Conservation (phyloP, 2,797 vertebrate genomes). For the Danio tinwini region DNA sequence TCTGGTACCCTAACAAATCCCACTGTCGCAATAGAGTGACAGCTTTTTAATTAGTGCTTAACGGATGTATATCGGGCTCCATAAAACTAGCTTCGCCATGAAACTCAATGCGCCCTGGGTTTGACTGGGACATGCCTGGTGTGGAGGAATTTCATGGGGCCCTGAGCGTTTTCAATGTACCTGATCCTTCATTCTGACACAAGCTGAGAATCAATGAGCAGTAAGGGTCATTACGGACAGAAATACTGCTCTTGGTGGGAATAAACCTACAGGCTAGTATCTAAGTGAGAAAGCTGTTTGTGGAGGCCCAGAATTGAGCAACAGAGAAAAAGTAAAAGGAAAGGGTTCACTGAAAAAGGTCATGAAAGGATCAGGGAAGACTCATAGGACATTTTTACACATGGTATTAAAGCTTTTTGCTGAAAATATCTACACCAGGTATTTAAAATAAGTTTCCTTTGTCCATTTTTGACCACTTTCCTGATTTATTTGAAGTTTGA, state of each 20-base stretch:
- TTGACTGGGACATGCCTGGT: slow-evolving; percentile 38
- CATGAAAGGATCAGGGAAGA: not conserved
- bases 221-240: slow-evolving; percentile 57
- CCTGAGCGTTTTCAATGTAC: slow-evolving; percentile 54
- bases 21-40: slow-evolving; percentile 38
- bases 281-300: slow-evolving; percentile 31
- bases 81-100: slow-evolving; percentile 51
- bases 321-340: slow-evolving; percentile 17
- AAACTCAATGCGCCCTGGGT: slow-evolving; percentile 21
- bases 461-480: too few relatives aligned
- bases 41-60: slow-evolving; percentile 55
- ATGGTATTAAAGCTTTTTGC: too few relatives aligned
- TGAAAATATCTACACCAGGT: too few relatives aligned
- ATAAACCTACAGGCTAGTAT: slow-evolving; percentile 49
- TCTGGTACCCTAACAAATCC: slow-evolving; percentile 47
- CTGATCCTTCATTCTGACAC: slow-evolving; percentile 62
- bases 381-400: not conserved
- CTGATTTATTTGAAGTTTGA: too few relatives aligned
- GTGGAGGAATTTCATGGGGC: slow-evolving; percentile 55
- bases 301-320: slow-evolving; percentile 35
- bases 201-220: slow-evolving; percentile 59
- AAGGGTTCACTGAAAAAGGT: slow-evolving; percentile 10
- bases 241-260: slow-evolving; percentile 48
- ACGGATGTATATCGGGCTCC: slow-evolving; percentile 46
- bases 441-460: too few relatives aligned